phyloP scores from a whole-genome alignment of 1,140 invertebrate species.

The Gryllus bimaculatus region DNA sequence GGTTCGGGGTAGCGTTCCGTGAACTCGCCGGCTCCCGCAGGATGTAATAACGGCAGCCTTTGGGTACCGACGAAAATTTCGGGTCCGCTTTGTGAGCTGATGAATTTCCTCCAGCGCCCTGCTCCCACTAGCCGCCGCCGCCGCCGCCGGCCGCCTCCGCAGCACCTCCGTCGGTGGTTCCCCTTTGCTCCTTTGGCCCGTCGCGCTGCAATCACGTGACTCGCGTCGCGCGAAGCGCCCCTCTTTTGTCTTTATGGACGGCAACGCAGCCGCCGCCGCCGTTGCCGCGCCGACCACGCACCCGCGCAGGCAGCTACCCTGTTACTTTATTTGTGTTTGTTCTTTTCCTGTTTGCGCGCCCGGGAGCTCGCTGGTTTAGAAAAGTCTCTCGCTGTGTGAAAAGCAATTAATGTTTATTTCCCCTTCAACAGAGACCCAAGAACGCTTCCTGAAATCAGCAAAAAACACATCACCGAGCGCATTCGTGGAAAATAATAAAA shows the following conservation, averaged over 20 bases:
- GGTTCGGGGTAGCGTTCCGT: neutral
- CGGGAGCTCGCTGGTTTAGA: neutral
- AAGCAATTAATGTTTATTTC: conserved; percentile 6
- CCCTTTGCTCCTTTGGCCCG: neutral
- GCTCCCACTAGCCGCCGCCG: neutral
- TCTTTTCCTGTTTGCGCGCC: neutral
- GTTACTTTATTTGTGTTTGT: neutral
- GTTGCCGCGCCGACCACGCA: too few species aligned
- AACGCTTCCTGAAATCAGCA: neutral
- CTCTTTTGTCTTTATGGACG: neutral
- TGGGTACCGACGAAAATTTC: neutral
- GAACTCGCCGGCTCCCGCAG: neutral
- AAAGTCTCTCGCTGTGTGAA: neutral
- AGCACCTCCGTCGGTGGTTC: neutral
- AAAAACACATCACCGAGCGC: neutral
- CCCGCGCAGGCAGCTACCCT: too few species aligned
- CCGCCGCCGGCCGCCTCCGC: neutral
- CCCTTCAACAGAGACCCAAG: neutral
- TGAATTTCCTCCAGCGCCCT: neutral
- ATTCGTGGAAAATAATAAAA: neutral
- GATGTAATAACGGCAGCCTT: conserved; percentile 3
- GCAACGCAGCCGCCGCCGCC: too few species aligned
- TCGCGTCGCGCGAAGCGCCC: too few species aligned
- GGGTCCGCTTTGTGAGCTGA: neutral
- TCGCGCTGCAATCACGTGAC: neutral